Evolutionary conservation across 2,113 vertebrate species (phyloP).

Genomic region (Neodon shergylaensis): DNA sequence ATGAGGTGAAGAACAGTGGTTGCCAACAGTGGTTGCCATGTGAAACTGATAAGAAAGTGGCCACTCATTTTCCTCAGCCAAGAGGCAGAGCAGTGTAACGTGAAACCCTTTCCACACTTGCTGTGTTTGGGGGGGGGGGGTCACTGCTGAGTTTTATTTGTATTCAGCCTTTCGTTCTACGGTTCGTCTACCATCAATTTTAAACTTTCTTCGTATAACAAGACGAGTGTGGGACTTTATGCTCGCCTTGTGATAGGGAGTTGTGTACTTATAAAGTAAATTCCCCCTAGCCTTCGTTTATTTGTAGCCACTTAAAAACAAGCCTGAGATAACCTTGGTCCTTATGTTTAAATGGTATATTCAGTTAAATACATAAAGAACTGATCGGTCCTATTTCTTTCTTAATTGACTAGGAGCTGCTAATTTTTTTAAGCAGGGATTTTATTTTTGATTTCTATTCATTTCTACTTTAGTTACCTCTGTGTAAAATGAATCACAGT

Average conservation of each 20-base stretch:
- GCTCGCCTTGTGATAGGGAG: not conserved
- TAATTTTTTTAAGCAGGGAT: conserved; percentile 14
- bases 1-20: not conserved
- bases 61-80: no score
- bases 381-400: conserved; percentile 40
- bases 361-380: not conserved
- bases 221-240: not conserved
- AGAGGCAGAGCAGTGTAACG: not conserved
- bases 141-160: not conserved
- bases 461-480: conserved; percentile 24
- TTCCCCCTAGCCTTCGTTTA: not conserved
- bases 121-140: not conserved
- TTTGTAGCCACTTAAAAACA: not conserved
- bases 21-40: not conserved
- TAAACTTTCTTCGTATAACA: not conserved
- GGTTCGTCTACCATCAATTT: not conserved
- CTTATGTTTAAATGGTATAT: conserved; percentile 16
- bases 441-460: conserved; percentile 44
- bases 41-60: not conserved
- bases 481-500: conserved; percentile 1
- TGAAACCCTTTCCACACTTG: not conserved
- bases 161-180: not conserved
- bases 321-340: not conserved
- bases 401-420: not conserved
- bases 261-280: not conserved